Evolutionary conservation across 2,888 invertebrate species (phyloP).

Genomic region (Caenorhabditis plicata): DNA sequence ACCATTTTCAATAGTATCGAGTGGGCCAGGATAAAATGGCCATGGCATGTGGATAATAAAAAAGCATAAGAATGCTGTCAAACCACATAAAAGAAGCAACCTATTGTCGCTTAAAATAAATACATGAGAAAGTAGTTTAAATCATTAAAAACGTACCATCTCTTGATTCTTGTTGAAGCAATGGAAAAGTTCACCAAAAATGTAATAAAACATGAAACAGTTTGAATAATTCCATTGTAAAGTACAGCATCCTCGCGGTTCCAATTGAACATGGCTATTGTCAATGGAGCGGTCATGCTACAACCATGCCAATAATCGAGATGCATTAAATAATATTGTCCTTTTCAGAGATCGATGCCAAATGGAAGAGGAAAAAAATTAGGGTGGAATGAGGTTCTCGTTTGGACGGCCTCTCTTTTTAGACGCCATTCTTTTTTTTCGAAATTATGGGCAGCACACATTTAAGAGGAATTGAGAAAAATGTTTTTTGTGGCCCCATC

Average conservation of each 20-base stretch:
- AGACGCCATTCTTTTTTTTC: too few species aligned
- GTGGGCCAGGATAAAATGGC: constrained; percentile 32
- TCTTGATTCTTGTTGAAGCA: constrained; percentile 23
- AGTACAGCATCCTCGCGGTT: constrained; percentile 31
- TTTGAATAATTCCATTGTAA: constrained; percentile 39
- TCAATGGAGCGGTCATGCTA: constrained; percentile 36
- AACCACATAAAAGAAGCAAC: constrained; percentile 13
- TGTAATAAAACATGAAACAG: constrained; percentile 29
- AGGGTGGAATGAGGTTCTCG: too few species aligned
- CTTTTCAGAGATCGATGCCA: too few species aligned
- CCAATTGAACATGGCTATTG: constrained; percentile 39
- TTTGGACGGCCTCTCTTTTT: too few species aligned
- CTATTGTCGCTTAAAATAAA: constrained; percentile 16
- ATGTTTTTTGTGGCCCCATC: too few species aligned
- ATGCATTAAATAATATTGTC: not conserved
- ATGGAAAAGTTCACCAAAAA: constrained; percentile 23
- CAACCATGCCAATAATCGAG: not conserved
- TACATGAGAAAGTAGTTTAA: not conserved
- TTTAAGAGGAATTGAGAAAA: too few species aligned
- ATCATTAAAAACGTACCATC: not conserved
- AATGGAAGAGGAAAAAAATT: too few species aligned
- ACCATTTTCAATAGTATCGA: constrained; percentile 9
- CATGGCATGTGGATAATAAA: constrained; percentile 30
- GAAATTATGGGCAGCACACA: too few species aligned
- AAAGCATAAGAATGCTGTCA: constrained; percentile 21